Percentiles rank a stretch among this genome's conserved stretches.
phyloP scores from a whole-genome alignment of 2,888 invertebrate genomes.

The Drosophila merina region DNA sequence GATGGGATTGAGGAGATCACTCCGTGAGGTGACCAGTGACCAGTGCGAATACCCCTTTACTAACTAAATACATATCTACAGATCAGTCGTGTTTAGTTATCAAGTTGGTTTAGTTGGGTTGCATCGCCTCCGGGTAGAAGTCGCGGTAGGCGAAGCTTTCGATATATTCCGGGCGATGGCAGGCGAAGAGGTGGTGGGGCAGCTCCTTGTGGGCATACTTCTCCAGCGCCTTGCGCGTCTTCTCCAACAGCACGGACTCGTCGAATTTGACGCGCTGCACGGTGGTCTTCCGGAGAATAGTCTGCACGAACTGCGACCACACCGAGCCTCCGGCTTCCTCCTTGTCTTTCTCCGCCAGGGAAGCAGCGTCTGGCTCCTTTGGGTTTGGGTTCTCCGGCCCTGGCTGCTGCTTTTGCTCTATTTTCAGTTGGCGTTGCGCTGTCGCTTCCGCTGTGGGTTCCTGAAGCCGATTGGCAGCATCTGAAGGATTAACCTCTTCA shows the following conservation, averaged over 20 bases:
- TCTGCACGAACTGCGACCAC: conserved; percentile 86
- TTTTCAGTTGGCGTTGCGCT: background rate
- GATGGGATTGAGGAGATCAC: background rate
- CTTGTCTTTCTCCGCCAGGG: background rate
- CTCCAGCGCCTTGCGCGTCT: conserved; percentile 86
- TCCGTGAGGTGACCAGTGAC: conserved; percentile 1
- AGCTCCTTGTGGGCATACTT: conserved; percentile 86
- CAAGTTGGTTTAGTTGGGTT: conserved; percentile 17
- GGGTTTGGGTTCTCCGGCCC: background rate
- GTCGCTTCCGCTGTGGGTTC: background rate
- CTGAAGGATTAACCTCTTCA: conserved; percentile 12
- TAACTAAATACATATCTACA: conserved; percentile 58
- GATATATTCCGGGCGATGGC: conserved; percentile 88
- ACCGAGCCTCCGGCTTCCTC: conserved; percentile 77
- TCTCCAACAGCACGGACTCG: conserved; percentile 89
- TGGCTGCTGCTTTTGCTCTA: background rate
- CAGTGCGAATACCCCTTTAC: conserved; percentile 7
- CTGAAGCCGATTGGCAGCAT: background rate
- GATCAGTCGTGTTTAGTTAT: conserved; percentile 58
- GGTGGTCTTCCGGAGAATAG: conserved; percentile 85
- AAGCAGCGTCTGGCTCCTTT: background rate
- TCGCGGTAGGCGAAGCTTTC: conserved; percentile 81
- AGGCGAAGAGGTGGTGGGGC: conserved; percentile 89
- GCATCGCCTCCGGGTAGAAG: conserved; percentile 73
- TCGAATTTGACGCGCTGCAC: conserved; percentile 87